phyloP scores from a whole-genome alignment of 2,888 invertebrate species.

The Buathra laborator region DNA sequence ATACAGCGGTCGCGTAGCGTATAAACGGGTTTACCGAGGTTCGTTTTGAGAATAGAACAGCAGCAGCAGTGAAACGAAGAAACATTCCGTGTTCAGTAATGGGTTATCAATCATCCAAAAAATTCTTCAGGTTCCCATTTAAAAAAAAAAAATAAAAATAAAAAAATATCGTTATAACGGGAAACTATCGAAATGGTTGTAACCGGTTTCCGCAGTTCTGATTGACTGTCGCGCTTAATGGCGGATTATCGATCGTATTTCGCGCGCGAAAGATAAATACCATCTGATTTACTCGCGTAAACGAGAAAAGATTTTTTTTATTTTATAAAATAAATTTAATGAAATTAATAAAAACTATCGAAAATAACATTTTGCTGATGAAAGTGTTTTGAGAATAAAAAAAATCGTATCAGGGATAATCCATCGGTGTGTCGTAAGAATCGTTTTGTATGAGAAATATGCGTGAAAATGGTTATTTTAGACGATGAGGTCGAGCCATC shows the following conservation, averaged over 20 bases:
- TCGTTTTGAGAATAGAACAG: conserved; percentile 8
- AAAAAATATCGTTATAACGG: background rate
- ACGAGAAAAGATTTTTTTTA: background rate
- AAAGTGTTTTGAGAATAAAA: background rate
- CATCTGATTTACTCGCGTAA: background rate
- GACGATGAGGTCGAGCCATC: conserved; percentile 81
- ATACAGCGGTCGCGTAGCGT: background rate
- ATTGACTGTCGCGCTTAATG: background rate
- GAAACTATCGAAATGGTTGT: background rate
- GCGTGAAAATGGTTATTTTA: conserved; percentile 81
- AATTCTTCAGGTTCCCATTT: background rate
- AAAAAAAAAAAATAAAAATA: background rate
- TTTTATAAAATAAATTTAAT: background rate
- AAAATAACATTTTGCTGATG: background rate
- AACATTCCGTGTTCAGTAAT: background rate
- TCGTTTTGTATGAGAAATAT: conserved; percentile 30
- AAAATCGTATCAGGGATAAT: conserved; percentile 42
- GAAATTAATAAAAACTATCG: background rate
- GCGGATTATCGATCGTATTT: background rate
- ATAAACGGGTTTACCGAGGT: conserved; percentile 4
- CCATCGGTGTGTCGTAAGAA: conserved; percentile 39
- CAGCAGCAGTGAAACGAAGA: background rate
- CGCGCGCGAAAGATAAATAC: conserved; percentile 2
- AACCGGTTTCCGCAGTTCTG: background rate
- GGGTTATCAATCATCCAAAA: conserved; percentile 2